These are phyloP conservation scores for Pygocentrus nattereri DNA, from an alignment of 2,797 vertebrate genomes.

Conservation along the genomic window DNA sequence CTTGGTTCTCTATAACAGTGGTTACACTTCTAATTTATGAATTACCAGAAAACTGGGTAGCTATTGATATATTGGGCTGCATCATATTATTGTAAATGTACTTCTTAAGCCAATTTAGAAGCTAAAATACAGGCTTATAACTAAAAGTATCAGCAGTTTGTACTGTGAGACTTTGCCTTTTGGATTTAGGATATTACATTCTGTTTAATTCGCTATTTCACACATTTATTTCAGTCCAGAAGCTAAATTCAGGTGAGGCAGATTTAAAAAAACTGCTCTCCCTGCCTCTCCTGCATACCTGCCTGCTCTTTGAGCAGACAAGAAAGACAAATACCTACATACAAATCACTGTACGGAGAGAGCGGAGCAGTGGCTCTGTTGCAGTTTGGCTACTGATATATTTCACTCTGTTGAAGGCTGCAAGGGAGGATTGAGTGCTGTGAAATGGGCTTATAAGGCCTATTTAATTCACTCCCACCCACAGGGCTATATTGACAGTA, in stretches of 20 bases:
- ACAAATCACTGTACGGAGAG: slow-evolving; percentile 55
- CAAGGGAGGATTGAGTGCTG: slow-evolving; percentile 8
- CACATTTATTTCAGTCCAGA: neutral
- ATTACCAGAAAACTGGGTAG: too few relatives aligned
- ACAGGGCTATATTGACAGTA: neutral
- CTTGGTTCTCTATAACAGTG: too few relatives aligned
- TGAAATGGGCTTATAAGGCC: slow-evolving; percentile 11
- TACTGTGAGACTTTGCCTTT: neutral
- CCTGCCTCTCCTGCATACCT: neutral
- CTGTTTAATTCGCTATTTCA: neutral
- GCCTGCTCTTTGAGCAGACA: neutral
- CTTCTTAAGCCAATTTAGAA: too few relatives aligned
- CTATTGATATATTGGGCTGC: too few relatives aligned
- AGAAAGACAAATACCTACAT: slow-evolving; percentile 50
- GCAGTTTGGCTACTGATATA: slow-evolving; percentile 10
- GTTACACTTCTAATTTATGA: too few relatives aligned
- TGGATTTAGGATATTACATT: neutral
- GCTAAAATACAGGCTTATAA: too few relatives aligned
- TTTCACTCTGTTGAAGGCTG: neutral
- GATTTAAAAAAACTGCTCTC: neutral
- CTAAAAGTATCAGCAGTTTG: neutral
- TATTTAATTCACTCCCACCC: slow-evolving; percentile 19
- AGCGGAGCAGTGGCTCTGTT: neutral
- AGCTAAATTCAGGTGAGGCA: neutral
- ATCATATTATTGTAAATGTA: too few relatives aligned